Conservation (phyloP, 2,797 vertebrate species). For the Squalus acanthias region DNA sequence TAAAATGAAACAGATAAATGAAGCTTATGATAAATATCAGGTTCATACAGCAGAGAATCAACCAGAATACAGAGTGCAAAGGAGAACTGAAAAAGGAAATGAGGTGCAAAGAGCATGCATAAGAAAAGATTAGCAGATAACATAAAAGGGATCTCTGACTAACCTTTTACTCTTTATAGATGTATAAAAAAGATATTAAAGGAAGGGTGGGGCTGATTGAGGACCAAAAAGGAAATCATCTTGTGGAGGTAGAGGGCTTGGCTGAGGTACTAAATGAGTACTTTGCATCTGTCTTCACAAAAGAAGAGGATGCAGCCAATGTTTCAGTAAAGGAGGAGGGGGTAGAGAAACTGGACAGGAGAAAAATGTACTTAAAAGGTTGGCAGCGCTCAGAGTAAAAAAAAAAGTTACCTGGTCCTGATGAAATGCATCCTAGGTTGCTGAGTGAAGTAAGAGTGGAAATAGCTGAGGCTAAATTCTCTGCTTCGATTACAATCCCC, state of each 20-base stretch:
- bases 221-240: not conserved
- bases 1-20: not conserved
- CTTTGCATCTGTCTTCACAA: not conserved
- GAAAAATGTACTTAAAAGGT: not conserved
- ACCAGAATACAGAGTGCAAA: not conserved
- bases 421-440: not conserved
- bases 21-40: not conserved
- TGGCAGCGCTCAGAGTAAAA: not conserved
- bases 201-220: not conserved
- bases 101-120: not conserved
- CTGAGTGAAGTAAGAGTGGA: not conserved
- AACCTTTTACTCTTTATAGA: no score
- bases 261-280: not conserved
- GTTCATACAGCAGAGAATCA: not conserved
- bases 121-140: not conserved
- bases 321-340: not conserved
- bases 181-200: not conserved
- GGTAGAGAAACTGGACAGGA: not conserved
- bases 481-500: no score
- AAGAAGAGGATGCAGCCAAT: not conserved
- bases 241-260: not conserved
- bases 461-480: not conserved
- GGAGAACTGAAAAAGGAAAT: not conserved
- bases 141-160: not conserved
- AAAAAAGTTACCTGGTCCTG: not conserved